These are phyloP conservation scores for Prunella himalayana DNA, from an alignment of 2,113 vertebrate species.

Conservation along the genomic window DNA sequence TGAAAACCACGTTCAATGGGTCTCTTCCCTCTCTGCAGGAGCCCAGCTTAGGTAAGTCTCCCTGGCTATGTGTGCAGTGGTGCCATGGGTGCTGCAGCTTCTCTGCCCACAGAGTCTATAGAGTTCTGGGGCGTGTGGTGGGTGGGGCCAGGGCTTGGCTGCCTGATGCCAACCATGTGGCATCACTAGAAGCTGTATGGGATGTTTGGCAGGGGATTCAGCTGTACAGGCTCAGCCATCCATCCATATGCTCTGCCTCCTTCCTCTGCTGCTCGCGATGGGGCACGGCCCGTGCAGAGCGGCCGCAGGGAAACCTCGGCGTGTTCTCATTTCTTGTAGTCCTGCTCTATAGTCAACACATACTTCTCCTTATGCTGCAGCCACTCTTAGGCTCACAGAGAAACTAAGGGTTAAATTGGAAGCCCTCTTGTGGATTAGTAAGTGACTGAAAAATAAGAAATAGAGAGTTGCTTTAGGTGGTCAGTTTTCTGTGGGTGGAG, in stretches of 20 bases:
- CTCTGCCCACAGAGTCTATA: not conserved
- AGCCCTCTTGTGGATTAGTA: not conserved
- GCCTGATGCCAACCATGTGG: not conserved
- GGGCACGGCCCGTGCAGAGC: not conserved
- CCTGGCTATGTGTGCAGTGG: not conserved
- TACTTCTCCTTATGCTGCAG: not conserved
- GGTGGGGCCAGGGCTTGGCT: not conserved
- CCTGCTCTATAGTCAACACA: not conserved
- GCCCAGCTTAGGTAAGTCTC: constrained; percentile 28
- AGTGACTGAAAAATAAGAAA: not conserved
- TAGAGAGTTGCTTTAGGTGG: not conserved
- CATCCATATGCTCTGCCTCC: not conserved
- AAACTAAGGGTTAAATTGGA: not conserved
- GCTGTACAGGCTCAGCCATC: not conserved
- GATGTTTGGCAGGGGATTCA: not conserved
- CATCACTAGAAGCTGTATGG: not conserved
- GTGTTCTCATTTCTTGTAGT: not conserved
- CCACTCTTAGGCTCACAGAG: not conserved
- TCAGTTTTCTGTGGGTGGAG: not conserved
- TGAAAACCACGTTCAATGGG: not conserved
- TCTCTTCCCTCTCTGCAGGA: not conserved
- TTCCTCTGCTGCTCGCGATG: fast-evolving
- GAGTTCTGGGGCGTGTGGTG: not conserved
- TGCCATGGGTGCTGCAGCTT: not conserved
- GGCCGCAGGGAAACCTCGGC: not conserved